These are phyloP conservation scores for Myopa tessellatipennis DNA, from an alignment of 2,888 invertebrate genomes.

Conservation along the genomic window DNA sequence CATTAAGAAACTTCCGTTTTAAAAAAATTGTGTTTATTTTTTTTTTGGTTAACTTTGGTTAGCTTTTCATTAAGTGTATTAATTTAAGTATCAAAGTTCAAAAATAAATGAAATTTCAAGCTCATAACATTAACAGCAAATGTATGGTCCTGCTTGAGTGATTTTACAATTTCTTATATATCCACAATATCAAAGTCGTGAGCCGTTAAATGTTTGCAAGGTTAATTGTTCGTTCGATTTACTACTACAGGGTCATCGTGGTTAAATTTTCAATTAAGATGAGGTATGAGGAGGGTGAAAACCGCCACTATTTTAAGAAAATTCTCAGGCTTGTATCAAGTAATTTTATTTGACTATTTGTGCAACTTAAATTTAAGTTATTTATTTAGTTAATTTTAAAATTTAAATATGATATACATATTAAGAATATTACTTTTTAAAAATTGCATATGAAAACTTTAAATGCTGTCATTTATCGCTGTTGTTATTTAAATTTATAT, in stretches of 20 bases:
- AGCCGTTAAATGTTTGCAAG: slow-evolving; percentile 27
- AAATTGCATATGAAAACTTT: background rate
- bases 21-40: background rate
- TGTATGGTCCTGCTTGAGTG: slow-evolving; percentile 43
- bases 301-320: slow-evolving; percentile 56
- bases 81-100: background rate
- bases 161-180: slow-evolving; percentile 35
- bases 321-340: slow-evolving; percentile 29
- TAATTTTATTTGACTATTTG: too few relatives aligned
- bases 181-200: slow-evolving; percentile 2
- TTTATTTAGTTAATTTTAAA: too few relatives aligned
- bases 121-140: background rate
- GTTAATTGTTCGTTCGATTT: slow-evolving; percentile 26
- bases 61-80: slow-evolving; percentile 21
- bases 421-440: too few relatives aligned
- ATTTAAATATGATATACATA: too few relatives aligned
- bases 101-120: slow-evolving; percentile 4
- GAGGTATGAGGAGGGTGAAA: slow-evolving; percentile 7
- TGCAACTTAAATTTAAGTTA: too few relatives aligned
- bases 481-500: background rate
- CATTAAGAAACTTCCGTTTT: slow-evolving; percentile 15
- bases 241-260: slow-evolving; percentile 27
- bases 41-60: too few relatives aligned
- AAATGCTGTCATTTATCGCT: background rate
- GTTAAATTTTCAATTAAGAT: slow-evolving; percentile 12